These are phyloP conservation scores for Acanthosepion lycidas DNA, from an alignment of 2,888 invertebrate genomes.

Conservation along the genomic window DNA sequence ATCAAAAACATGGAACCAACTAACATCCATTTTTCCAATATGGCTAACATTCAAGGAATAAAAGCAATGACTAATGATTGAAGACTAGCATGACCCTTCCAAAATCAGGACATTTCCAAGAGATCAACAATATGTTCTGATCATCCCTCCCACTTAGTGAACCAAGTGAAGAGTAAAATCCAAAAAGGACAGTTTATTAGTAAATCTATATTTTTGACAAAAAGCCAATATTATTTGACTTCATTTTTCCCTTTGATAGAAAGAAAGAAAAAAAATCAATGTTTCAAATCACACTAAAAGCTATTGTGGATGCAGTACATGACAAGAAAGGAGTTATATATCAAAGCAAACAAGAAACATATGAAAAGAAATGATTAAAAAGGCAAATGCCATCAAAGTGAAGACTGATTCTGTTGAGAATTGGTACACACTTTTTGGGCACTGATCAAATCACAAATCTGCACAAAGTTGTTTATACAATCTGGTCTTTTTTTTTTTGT, in stretches of 20 bases:
- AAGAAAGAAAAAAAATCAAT: background rate
- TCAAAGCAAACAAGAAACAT: background rate
- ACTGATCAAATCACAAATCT: background rate
- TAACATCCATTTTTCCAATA: background rate
- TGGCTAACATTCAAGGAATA: background rate
- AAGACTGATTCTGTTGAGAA: background rate
- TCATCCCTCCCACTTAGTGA: background rate
- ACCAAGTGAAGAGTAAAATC: background rate
- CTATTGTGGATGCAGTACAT: background rate
- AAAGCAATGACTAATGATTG: background rate
- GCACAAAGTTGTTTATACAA: background rate
- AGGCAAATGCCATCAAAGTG: background rate
- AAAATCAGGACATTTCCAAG: background rate
- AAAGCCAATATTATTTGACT: background rate
- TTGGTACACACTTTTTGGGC: background rate
- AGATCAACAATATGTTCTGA: background rate
- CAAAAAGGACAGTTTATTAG: background rate
- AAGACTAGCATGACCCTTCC: background rate
- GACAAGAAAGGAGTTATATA: background rate
- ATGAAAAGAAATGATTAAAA: background rate
- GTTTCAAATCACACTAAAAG: conserved; percentile 8
- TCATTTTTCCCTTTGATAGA: background rate
- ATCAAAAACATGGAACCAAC: background rate
- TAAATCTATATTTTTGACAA: background rate
- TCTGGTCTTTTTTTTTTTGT: background rate